Base-by-base conservation (phyloP, 2,113 vertebrate species). In the Eira barbara region DNA sequence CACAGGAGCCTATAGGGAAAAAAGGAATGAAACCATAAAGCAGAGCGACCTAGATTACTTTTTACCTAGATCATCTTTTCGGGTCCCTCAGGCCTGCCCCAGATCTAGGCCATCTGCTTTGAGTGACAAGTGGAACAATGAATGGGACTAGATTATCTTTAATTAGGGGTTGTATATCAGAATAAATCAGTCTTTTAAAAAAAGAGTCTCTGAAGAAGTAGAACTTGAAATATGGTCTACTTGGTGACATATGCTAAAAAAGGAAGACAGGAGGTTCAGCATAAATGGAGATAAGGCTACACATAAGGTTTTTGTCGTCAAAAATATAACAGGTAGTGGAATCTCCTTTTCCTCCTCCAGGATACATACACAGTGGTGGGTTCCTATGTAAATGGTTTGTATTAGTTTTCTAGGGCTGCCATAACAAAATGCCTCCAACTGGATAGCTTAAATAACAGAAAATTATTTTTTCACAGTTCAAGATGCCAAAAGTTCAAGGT, bases 1-100 rank as follows among this genome's bases (percentile, higher is more conserved):
- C 55, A 57, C 31, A 82, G 10, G 27, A 90, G 29, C 55, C 92
- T 91, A 92, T 14, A 88, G 90, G 95, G 92, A 86, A 79, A 92
- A 93, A 92, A 89, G 65, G 82, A 96, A 95, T 59, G 80, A 97
- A 97, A 93, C 21, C 29, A 91, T 7, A 20, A 96, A 55, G 89
- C 45, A 85, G 49, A 91, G 61, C 94, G 95, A 95, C 94, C 96
- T 97, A 98, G 85, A 97, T 97, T 96, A 94, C 71, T 95, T 96
- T 97, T 59, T 88, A 90, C 96, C 91, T 89, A 85, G 89, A 92
- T 96, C 96, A 80, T 95, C 65, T 95, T 85, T 82, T 49, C 8
- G 55, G 49, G 49, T 84, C 97, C 92, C 94, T 94, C 14, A 65
- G 93, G 94, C 34, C 27, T 87, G 29, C 6, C 3, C 45, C 87